Base-by-base conservation (phyloP, 1,140 invertebrate species). In the Arion vulgaris region DNA sequence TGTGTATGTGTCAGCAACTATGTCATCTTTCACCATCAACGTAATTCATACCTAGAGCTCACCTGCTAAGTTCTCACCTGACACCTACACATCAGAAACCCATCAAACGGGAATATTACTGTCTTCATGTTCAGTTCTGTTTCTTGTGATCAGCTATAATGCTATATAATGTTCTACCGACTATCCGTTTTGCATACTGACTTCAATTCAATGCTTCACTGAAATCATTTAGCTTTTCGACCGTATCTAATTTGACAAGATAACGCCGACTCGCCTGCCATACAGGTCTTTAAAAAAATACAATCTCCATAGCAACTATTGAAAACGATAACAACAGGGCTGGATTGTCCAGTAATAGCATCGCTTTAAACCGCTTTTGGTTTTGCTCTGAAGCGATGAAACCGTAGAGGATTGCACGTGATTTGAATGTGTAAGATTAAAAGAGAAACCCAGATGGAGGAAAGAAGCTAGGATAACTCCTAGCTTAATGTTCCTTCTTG, bases 211-310 rank as follows among this genome's bases (percentile, higher is more conserved):
- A 66, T 66, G 62, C 62, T 34, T 66, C 62, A 23, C 19, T 66
- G 28, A 66, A n/a, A 4, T 66, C 17, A n/a, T 66, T 66, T 66
- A 66, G 62, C 62, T 66, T 34, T 66, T 32, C 62, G n/a, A 28
- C n/a, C 62, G n/a, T 66, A 66, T 66, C 62, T 66, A 66, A 66
- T 66, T 66, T 66, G 62, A 66, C 62, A 66, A 66, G 62, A 66
- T 66, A 66, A 23, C 62, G n/a, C 62, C 28, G 28, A 34, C n/a
- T 13, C 7, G n/a, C n/a, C 62, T 66, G 62, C 62, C 62, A 66
- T 32, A 28, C n/a, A 7, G 62, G 62, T 66, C 62, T 66, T 66
- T 66, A 32, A 66, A 66, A 49, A 66, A 66, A 66, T 17, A 66
- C n/a, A 66, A 66, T 66, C 62, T 66, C 62, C 62, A 66, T 66